Conservation (phyloP, 2,797 vertebrate species). For the Myotis pilosus region DNA sequence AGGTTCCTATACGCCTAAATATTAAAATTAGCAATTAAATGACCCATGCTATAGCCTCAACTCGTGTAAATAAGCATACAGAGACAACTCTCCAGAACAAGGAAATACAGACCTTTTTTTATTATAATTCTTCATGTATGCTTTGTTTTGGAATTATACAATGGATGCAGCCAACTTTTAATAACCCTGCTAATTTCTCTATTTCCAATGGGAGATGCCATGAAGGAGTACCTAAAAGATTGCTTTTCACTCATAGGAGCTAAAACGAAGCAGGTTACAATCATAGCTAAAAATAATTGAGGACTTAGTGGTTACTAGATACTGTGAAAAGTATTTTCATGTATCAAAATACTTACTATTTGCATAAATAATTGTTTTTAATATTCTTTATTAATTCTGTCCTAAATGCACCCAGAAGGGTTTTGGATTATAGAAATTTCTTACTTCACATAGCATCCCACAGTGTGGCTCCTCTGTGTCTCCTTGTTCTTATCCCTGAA, state of each 20-base stretch:
- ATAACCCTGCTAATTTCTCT: not conserved
- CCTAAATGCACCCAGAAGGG: not conserved
- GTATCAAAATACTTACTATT: not conserved
- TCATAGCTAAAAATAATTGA: not conserved
- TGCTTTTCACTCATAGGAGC: not conserved
- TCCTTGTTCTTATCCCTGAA: not conserved
- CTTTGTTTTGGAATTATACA: not conserved
- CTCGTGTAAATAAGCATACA: not conserved
- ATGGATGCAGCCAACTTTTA: not conserved
- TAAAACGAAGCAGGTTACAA: not conserved
- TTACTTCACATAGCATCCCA: not conserved
- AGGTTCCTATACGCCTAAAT: not conserved
- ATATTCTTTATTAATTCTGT: not conserved
- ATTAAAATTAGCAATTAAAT: not conserved
- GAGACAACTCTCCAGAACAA: not conserved
- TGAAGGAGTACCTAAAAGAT: not conserved
- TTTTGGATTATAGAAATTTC: not conserved
- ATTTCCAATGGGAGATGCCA: not conserved
- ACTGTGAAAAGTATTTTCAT: not conserved
- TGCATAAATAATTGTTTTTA: not conserved
- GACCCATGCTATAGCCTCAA: not conserved
- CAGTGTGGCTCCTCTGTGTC: too few relatives aligned
- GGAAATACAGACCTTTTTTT: not conserved
- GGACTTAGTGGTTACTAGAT: not conserved
- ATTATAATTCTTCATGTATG: not conserved